Evolutionary conservation across 1,140 invertebrate genomes (phyloP).

Genomic region (Delia radicum): DNA sequence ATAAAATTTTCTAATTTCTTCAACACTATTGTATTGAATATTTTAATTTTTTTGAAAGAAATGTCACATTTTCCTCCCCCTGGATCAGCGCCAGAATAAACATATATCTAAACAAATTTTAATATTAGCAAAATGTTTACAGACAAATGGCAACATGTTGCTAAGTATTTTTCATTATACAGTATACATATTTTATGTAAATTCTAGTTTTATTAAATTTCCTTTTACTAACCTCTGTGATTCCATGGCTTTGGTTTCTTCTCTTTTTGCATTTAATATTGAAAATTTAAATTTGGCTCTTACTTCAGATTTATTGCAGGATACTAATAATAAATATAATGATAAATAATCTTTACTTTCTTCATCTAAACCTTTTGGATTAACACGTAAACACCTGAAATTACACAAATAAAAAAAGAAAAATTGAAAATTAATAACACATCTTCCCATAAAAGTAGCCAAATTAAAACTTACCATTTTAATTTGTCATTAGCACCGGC

Average conservation of each 20-base stretch:
- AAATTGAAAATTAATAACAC: not conserved
- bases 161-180: no score
- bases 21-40: no score
- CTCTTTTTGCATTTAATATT: slow-evolving; percentile 98
- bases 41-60: no score
- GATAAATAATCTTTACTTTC: slow-evolving; percentile 99
- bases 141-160: no score
- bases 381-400: slow-evolving; percentile 92
- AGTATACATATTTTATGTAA: no score
- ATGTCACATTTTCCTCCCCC: no score
- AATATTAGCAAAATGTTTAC: no score
- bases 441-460: not conserved
- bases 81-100: no score
- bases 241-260: slow-evolving; percentile 99
- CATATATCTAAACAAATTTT: no score
- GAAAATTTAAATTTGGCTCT: slow-evolving; percentile 99
- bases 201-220: no score
- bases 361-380: slow-evolving; percentile 99
- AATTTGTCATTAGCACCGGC: slow-evolving; percentile 99
- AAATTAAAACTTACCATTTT: slow-evolving; percentile 80
- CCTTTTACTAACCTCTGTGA: slow-evolving; percentile 59
- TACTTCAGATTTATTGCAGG: slow-evolving; percentile 99
- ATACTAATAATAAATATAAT: slow-evolving; percentile 96
- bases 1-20: no score
- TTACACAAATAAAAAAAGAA: not conserved